A percentile compares a stretch with the other conserved stretches of the same genome.
Conservation (phyloP, 2,113 vertebrate genomes). For the Oryzias melastigma region DNA sequence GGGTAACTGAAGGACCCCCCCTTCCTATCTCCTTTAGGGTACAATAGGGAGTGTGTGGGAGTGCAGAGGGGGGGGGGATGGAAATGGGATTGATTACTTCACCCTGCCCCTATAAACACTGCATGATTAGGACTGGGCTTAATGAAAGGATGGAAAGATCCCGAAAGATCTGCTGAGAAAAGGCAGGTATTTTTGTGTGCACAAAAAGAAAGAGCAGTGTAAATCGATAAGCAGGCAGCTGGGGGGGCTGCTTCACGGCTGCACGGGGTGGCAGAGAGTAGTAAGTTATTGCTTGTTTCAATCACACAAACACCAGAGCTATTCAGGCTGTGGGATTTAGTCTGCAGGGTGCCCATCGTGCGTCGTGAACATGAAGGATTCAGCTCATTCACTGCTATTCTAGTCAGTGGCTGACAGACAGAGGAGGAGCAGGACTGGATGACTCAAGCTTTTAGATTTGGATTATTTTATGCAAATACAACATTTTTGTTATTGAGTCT, state of each 20-base stretch:
- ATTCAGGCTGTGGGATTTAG: conserved; percentile 44
- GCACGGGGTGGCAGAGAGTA: conserved; percentile 7
- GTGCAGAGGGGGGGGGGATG: conserved; percentile 1
- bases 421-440: conserved; percentile 45
- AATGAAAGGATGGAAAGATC: background rate
- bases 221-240: conserved; percentile 19
- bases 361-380: conserved; percentile 40
- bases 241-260: conserved; percentile 6
- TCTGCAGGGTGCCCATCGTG: conserved; percentile 46
- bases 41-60: conserved; percentile 19
- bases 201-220: conserved; percentile 5
- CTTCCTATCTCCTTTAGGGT: background rate
- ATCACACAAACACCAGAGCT: conserved; percentile 29
- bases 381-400: conserved; percentile 52
- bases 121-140: conserved; percentile 30
- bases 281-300: conserved; percentile 20
- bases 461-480: conserved; percentile 23
- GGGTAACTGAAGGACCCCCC: conserved; percentile 32
- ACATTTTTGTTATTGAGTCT: conserved; percentile 11
- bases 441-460: conserved; percentile 41
- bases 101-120: conserved; percentile 50
- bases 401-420: conserved; percentile 27
- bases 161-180: background rate
- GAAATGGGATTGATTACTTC: conserved; percentile 60
- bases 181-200: conserved; percentile 12